phyloP scores from a whole-genome alignment of 2,888 invertebrate species.

The Tortrix viridana region DNA sequence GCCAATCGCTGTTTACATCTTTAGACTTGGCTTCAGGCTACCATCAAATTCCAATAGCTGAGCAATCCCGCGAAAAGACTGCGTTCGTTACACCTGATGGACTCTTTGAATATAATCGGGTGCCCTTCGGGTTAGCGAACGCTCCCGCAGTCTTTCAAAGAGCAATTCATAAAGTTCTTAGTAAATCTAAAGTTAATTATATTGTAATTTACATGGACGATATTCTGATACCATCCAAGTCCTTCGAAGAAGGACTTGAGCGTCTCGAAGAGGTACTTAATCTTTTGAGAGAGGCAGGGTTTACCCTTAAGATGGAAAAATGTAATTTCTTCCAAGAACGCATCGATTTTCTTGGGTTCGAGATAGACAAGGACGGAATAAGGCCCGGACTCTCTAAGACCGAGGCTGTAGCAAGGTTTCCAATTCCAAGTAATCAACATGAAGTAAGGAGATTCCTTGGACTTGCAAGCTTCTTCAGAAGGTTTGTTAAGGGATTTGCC shows the following conservation, averaged over 20 bases:
- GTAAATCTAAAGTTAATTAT: too few relatives aligned
- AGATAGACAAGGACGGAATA: not conserved
- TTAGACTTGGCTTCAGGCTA: too few relatives aligned
- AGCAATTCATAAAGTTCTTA: too few relatives aligned
- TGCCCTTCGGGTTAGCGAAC: too few relatives aligned
- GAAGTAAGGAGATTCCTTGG: not conserved
- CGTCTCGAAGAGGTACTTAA: not conserved
- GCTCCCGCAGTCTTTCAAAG: too few relatives aligned
- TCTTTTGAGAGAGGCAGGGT: not conserved
- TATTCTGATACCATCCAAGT: not conserved
- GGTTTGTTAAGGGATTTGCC: not conserved
- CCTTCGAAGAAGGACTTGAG: not conserved
- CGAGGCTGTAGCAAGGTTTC: not conserved
- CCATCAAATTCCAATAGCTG: too few relatives aligned
- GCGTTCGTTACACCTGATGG: too few relatives aligned
- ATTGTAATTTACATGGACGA: not conserved
- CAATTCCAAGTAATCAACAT: not conserved
- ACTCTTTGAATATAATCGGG: too few relatives aligned
- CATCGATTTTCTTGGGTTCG: not conserved
- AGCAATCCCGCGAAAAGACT: too few relatives aligned
- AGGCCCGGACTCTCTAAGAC: not conserved
- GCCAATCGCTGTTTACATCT: too few relatives aligned
- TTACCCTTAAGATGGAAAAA: conserved; percentile 1
- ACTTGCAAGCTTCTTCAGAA: conserved; percentile 4
- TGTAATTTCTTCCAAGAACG: not conserved